Conservation (phyloP, 2,797 vertebrate genomes). For the Onychomys arenicola region DNA sequence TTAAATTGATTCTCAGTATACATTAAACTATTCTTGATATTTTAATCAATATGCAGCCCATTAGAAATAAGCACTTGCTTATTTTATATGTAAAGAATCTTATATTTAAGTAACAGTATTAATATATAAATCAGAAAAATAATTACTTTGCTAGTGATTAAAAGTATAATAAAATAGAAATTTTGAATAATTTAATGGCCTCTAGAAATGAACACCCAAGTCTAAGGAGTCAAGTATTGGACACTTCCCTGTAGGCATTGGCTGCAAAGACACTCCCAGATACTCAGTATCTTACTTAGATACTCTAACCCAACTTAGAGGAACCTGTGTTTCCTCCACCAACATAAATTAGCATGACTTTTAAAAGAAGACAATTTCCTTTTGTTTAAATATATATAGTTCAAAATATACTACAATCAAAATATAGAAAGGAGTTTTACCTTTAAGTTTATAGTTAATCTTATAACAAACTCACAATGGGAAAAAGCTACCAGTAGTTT, state of each 20-base stretch:
- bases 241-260: background rate
- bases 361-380: constrained; percentile 40
- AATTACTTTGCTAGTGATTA: background rate
- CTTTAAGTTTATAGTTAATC: constrained; percentile 51
- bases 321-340: background rate
- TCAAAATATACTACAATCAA: constrained; percentile 43
- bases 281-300: background rate
- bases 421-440: constrained; percentile 49
- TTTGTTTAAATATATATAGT: background rate
- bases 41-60: background rate
- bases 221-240: background rate
- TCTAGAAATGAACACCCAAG: background rate
- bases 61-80: constrained; percentile 37
- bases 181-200: constrained; percentile 50
- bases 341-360: constrained; percentile 42
- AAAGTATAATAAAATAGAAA: constrained; percentile 44
- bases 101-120: constrained; percentile 2
- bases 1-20: constrained; percentile 37
- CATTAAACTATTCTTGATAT: constrained; percentile 39
- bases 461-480: constrained; percentile 21
- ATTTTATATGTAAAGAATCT: background rate
- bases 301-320: background rate
- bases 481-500: background rate
- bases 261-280: background rate
- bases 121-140: constrained; percentile 33